Percentiles rank a stretch among this genome's conserved stretches.
Conservation (phyloP, 2,888 invertebrate genomes). For the Caenorhabditis angaria region DNA sequence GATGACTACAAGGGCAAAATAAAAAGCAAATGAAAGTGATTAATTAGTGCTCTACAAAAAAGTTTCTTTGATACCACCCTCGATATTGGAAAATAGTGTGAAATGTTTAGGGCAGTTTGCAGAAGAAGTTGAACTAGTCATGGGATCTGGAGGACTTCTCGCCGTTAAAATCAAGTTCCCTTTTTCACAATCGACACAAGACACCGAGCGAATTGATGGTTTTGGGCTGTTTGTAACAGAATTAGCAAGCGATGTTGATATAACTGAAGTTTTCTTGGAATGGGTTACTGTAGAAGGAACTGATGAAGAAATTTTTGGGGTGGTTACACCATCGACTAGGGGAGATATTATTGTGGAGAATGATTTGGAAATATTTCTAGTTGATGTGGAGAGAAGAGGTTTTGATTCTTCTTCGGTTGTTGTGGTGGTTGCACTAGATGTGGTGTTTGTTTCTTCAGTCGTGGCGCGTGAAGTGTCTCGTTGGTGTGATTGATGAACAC, state of each 20-base stretch:
- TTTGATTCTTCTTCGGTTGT: conserved; percentile 47
- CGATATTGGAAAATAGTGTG: conserved; percentile 33
- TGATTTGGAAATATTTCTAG: conserved; percentile 21
- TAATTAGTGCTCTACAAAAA: conserved; percentile 34
- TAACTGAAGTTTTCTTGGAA: background rate
- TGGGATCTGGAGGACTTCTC: conserved; percentile 26
- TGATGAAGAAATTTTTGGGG: background rate
- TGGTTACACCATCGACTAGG: background rate
- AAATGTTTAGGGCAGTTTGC: conserved; percentile 25
- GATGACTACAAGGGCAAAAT: background rate
- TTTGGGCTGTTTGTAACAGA: background rate
- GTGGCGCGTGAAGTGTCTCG: conserved; percentile 39
- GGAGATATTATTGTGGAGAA: conserved; percentile 14
- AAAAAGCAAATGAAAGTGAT: background rate
- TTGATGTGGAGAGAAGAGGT: conserved; percentile 25
- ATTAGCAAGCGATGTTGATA: background rate
- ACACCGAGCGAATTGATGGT: conserved; percentile 27
- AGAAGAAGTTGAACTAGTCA: conserved; percentile 43
- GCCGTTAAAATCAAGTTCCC: conserved; percentile 42
- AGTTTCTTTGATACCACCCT: conserved; percentile 50
- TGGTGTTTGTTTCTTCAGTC: conserved; percentile 35
- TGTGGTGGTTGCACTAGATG: conserved; percentile 7
- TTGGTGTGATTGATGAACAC: background rate
- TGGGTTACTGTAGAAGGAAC: background rate
- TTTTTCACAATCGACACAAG: conserved; percentile 47